phyloP scores from a whole-genome alignment of 2,797 vertebrate genomes.

The Eremophila alpestris region DNA sequence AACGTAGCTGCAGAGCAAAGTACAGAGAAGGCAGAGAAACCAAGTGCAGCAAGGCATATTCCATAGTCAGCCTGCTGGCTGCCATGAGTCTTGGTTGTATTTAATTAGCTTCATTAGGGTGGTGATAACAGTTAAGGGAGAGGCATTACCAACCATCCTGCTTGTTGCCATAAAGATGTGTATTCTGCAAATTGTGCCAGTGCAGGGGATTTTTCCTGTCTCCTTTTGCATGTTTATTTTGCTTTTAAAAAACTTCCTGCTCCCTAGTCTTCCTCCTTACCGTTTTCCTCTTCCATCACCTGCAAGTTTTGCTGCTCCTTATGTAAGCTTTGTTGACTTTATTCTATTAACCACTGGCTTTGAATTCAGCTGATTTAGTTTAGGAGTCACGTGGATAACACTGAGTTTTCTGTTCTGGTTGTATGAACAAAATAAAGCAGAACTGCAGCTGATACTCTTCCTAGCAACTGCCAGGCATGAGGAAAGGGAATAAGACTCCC shows the following conservation, averaged over 20 bases:
- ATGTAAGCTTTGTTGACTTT: background rate
- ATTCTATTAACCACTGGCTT: background rate
- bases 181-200: background rate
- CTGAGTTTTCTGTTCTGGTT: background rate
- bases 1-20: background rate
- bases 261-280: background rate
- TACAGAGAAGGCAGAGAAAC: background rate
- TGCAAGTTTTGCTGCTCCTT: background rate
- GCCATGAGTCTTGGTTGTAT: background rate
- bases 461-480: background rate
- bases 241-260: background rate
- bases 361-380: background rate
- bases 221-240: background rate
- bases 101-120: background rate
- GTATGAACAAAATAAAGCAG: background rate
- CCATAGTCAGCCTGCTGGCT: no score
- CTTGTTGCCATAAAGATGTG: background rate
- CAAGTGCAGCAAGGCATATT: background rate
- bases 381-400: background rate
- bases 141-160: background rate
- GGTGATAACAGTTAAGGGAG: background rate
- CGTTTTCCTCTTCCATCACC: background rate
- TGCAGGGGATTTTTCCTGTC: background rate
- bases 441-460: background rate
- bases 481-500: background rate